Evolutionary conservation across 1,140 invertebrate genomes (phyloP).

Genomic region (Helicoverpa armigera): DNA sequence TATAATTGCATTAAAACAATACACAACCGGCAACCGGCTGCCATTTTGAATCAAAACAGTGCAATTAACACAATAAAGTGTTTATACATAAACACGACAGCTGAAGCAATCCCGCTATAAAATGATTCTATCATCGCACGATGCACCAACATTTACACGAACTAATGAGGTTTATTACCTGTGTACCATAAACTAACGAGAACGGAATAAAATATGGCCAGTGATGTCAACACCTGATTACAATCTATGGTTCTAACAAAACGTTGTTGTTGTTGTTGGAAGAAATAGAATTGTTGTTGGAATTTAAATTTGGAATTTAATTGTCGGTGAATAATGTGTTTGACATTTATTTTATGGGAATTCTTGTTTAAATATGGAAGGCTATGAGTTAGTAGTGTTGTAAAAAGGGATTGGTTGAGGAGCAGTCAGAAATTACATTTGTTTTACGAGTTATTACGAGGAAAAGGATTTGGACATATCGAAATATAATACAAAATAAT

Average conservation of each 20-base stretch:
- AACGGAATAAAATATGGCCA: background rate
- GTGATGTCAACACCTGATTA: background rate
- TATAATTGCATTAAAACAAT: slow-evolving; percentile 4
- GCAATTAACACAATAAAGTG: slow-evolving; percentile 9
- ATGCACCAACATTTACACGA: slow-evolving; percentile 2
- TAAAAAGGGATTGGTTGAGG: background rate
- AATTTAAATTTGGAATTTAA: background rate
- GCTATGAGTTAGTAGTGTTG: background rate
- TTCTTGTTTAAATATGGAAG: slow-evolving; percentile 10
- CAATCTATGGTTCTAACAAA: background rate
- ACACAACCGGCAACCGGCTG: background rate
- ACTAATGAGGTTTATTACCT: slow-evolving; percentile 34
- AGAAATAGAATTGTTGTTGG: background rate
- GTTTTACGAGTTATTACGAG: background rate
- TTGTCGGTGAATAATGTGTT: background rate
- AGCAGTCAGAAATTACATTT: background rate
- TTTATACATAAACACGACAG: slow-evolving; percentile 1
- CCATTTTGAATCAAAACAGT: too few species aligned
- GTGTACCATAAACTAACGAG: background rate
- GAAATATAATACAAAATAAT: too few species aligned
- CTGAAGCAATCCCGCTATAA: slow-evolving; percentile 16
- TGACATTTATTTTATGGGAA: background rate
- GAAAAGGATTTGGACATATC: too few species aligned
- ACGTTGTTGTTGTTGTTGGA: background rate
- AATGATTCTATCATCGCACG: slow-evolving; percentile 23